Base-by-base conservation (phyloP, 2,888 invertebrate species). In the Abrostola triplasia region DNA sequence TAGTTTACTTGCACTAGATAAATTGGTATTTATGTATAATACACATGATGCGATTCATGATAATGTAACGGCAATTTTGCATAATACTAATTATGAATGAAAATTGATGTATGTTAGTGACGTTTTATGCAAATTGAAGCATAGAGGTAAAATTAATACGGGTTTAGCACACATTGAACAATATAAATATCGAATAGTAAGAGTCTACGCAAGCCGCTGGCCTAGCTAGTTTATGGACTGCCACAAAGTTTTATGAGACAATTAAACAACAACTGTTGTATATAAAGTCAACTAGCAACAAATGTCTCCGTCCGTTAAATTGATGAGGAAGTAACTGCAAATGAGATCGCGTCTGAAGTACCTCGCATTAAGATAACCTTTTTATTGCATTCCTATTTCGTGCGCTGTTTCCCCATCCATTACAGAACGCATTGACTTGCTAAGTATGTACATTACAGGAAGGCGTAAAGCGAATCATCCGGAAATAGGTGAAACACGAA, bases 401-500 rank as follows among this genome's bases (percentile, higher is more conserved):
- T 66, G 55, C 55, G 52, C 57, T 70, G 62, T 68, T 71, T 59
- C 70, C 70, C 13, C 63, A 63, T 72, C 59, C 59, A 77, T 69
- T 63, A 77, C 52, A 62, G 61, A 51, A 48, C 58, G 40, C 61
- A 74, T 68, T 76, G 76, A 72, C 72, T 64, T 64, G 62, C 57
- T 75, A 77, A 81, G 67, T 67, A 55, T 57, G 60, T 57, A 76
- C 59, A 75, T 78, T 76, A 80, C 65, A 60, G 67, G 69, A 70
- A 76, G 73, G 76, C 76, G 71, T 69, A 76, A 80, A 76, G 65
- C 75, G 65, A 79, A 71, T 72, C 76, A 77, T 76, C 62, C 50
- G 35, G 62, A 56, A 70, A 63, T 66, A 71, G 51, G 64, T 58
- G 79, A 77, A 77, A 76, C 67, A 79, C 75, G 87, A 84, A 84